Evolutionary conservation across 2,113 vertebrate genomes (phyloP).

Genomic region (Lasiurus cinereus): DNA sequence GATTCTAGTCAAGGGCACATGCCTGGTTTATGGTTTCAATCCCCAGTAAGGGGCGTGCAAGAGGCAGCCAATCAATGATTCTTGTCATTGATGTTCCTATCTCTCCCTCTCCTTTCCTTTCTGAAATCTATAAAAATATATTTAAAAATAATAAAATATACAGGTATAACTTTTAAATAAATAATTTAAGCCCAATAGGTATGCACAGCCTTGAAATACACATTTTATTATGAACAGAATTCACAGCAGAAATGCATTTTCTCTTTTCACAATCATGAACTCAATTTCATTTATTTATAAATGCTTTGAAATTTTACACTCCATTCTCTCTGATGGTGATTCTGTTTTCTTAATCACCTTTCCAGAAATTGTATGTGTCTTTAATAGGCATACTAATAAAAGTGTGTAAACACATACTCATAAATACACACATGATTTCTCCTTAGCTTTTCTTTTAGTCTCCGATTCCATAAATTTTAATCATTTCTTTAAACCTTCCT

Average conservation of each 20-base stretch:
- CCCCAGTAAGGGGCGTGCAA: too few relatives aligned
- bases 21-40: too few relatives aligned
- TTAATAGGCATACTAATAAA: background rate
- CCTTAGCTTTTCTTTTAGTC: background rate
- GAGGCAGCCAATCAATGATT: too few relatives aligned
- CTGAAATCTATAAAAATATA: background rate
- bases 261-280: background rate
- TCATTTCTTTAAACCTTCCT: constrained; percentile 2
- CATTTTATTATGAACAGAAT: background rate
- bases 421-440: background rate
- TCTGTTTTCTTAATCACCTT: background rate
- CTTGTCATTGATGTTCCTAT: too few relatives aligned
- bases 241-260: background rate
- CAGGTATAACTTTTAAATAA: too few relatives aligned
- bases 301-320: constrained; percentile 1
- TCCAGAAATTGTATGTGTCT: background rate
- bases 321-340: background rate
- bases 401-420: background rate
- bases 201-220: background rate
- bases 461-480: background rate
- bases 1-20: too few relatives aligned
- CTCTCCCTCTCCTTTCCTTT: too few relatives aligned
- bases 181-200: background rate
- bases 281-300: background rate
- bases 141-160: background rate